These are phyloP conservation scores for Hofmannophila pseudospretella DNA, from an alignment of 2,888 invertebrate genomes.

Conservation along the genomic window DNA sequence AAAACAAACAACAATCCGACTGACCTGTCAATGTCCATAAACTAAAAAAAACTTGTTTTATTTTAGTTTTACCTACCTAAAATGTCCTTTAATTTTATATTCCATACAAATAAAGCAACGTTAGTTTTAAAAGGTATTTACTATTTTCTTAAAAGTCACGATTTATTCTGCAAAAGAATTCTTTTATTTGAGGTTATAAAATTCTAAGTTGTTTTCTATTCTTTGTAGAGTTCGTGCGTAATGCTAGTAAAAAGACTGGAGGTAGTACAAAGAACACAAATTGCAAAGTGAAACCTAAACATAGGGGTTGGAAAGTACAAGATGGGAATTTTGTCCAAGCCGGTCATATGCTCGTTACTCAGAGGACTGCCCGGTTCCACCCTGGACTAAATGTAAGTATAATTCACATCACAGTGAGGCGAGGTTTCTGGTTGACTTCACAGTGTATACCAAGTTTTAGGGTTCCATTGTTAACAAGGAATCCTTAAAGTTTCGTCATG, in stretches of 20 bases:
- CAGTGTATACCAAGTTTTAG: no score
- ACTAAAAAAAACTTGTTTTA: no score
- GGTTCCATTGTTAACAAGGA: no score
- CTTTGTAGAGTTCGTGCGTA: constrained; percentile 62
- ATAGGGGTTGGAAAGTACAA: constrained; percentile 86
- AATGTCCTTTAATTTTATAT: constrained; percentile 32
- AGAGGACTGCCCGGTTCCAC: constrained; percentile 84
- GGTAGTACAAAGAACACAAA: constrained; percentile 82
- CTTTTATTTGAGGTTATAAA: constrained; percentile 2
- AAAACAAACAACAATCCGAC: no score
- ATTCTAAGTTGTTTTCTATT: constrained; percentile 7
- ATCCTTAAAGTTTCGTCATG: no score
- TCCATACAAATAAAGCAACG: constrained; percentile 21
- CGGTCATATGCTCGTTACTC: constrained; percentile 84
- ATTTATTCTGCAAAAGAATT: constrained; percentile 7
- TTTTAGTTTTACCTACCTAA: neutral
- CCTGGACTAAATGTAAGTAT: constrained; percentile 86
- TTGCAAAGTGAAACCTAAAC: constrained; percentile 84
- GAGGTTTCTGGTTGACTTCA: no score
- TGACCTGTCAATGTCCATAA: no score
- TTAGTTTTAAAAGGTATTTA: constrained; percentile 30
- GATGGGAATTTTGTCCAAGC: constrained; percentile 82
- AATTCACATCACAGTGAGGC: no score
- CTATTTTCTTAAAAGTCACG: constrained; percentile 2
- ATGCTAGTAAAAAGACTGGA: constrained; percentile 86